phyloP scores from a whole-genome alignment of 2,113 vertebrate species.

The Cricetomys ansorgei region DNA sequence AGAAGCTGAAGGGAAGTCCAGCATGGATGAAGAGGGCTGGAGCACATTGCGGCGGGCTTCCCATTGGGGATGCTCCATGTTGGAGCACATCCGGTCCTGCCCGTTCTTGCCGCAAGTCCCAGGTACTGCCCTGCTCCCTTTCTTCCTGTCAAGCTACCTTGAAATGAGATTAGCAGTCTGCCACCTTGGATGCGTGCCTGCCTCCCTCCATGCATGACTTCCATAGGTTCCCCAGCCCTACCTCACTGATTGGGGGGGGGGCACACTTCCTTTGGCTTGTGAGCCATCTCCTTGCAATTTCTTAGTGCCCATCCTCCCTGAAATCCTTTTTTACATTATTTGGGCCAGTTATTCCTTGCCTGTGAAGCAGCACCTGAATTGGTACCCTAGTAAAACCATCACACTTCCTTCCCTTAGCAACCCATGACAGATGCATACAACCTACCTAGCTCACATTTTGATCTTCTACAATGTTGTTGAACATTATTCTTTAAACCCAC shows the following conservation, averaged over 20 bases:
- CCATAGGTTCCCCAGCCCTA: not conserved
- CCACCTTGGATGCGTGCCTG: not conserved
- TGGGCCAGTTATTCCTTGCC: not conserved
- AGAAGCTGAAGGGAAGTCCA: not conserved
- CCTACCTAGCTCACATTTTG: not conserved
- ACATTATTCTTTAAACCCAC: conserved; percentile 12
- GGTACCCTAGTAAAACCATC: not conserved
- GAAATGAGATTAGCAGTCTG: not conserved
- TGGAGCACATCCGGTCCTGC: not conserved
- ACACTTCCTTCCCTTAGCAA: conserved; percentile 13
- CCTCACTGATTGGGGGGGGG: not conserved
- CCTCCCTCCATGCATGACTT: not conserved
- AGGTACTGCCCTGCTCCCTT: not conserved
- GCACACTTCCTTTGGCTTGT: not conserved
- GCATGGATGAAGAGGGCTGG: not conserved
- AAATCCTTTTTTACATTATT: not conserved
- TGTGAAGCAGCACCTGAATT: not conserved
- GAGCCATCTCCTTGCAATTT: not conserved
- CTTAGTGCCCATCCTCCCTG: not conserved
- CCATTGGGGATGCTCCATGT: not conserved
- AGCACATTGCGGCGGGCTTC: not conserved
- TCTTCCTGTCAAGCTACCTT: not conserved
- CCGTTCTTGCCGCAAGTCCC: not conserved
- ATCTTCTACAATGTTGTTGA: not conserved
- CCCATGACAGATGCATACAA: not conserved